Evolutionary conservation across 2,113 vertebrate species (phyloP).

Genomic region (Ondatra zibethicus): DNA sequence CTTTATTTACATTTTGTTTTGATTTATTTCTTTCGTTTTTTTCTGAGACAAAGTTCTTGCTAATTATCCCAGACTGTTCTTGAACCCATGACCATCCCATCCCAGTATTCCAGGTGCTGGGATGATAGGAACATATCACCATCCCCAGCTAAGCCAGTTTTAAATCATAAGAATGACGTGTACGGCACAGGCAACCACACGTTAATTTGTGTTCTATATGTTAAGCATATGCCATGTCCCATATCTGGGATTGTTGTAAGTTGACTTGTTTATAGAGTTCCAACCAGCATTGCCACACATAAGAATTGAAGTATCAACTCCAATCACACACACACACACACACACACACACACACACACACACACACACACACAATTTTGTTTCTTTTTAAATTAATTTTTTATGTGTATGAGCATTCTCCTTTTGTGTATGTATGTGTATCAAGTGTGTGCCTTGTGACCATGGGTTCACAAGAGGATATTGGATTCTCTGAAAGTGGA

Average conservation of each 20-base stretch:
- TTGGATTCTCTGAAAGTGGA: not conserved
- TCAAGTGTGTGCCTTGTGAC: not conserved
- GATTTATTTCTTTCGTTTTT: not conserved
- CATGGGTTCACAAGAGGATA: not conserved
- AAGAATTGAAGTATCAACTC: not conserved
- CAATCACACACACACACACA: not conserved
- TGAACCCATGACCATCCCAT: not conserved
- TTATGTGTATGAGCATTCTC: not conserved
- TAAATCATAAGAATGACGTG: not conserved
- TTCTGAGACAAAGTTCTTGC: not conserved
- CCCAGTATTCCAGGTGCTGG: not conserved
- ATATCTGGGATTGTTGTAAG: not conserved
- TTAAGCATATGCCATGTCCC: not conserved
- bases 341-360: not conserved
- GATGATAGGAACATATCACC: not conserved
- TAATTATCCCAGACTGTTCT: not conserved
- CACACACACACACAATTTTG: not conserved
- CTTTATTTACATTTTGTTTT: not conserved
- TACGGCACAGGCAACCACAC: too few relatives aligned
- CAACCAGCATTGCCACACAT: not conserved
- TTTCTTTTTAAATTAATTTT: not conserved
- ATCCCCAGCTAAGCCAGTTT: not conserved
- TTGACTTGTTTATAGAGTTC: not conserved
- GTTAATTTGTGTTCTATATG: not conserved
- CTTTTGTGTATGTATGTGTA: not conserved